Percentiles rank a stretch among this genome's conserved stretches.
Evolutionary conservation across 2,888 invertebrate genomes (phyloP).

Genomic region (Drosophila niveifrons): DNA sequence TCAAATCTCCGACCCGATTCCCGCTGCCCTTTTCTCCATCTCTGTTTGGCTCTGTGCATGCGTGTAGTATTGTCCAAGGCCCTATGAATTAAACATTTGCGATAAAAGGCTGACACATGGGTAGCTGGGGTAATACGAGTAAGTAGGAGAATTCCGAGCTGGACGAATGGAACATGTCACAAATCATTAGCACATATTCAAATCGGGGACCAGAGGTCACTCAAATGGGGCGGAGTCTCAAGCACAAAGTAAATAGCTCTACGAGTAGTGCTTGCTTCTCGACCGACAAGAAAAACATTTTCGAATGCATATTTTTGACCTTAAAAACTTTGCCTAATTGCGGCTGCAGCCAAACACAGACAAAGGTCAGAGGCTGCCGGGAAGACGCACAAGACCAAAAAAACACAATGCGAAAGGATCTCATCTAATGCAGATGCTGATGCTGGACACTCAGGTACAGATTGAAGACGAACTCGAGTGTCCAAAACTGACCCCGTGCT

Average conservation of each 20-base stretch:
- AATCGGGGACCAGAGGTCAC: constrained; percentile 61
- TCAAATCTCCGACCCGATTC: background rate
- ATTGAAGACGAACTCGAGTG: constrained; percentile 48
- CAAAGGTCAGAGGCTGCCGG: constrained; percentile 71
- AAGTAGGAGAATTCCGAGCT: constrained; percentile 11
- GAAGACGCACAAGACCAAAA: constrained; percentile 36
- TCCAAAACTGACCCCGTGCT: constrained; percentile 65
- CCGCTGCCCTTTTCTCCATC: background rate
- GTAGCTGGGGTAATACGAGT: constrained; percentile 4
- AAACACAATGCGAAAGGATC: constrained; percentile 18
- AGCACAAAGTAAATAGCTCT: constrained; percentile 28
- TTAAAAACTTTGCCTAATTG: constrained; percentile 72
- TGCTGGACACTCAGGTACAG: constrained; percentile 52
- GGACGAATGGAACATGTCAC: constrained; percentile 62
- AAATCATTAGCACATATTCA: constrained; percentile 80
- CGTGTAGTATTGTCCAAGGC: constrained; percentile 37
- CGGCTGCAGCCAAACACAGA: constrained; percentile 52
- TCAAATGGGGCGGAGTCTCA: constrained; percentile 40
- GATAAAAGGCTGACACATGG: constrained; percentile 55
- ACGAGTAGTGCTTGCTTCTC: constrained; percentile 32
- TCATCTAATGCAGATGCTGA: constrained; percentile 36
- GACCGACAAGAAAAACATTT: constrained; percentile 46
- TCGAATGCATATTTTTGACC: constrained; percentile 71
- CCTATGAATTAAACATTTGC: constrained; percentile 75
- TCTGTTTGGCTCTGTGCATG: constrained; percentile 3